These are phyloP conservation scores for Fulica atra DNA, from an alignment of 2,113 vertebrate species.

Conservation along the genomic window DNA sequence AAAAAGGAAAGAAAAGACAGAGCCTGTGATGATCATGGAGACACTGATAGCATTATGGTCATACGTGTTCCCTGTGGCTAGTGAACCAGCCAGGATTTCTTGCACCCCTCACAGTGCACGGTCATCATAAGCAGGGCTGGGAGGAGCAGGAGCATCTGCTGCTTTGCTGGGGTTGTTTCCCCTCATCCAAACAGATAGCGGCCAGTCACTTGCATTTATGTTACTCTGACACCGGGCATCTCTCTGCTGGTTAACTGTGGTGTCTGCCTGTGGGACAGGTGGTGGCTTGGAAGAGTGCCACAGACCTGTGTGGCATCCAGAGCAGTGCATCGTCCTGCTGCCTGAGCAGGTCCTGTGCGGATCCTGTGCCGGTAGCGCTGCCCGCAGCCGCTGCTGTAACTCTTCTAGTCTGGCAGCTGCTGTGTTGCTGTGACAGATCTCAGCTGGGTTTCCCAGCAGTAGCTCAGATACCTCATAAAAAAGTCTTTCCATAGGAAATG, in stretches of 20 bases:
- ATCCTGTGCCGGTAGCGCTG: neutral
- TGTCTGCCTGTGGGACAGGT: neutral
- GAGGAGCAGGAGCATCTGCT: neutral
- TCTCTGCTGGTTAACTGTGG: neutral
- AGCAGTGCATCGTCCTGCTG: too few species aligned
- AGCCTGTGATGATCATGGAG: neutral
- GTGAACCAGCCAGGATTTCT: neutral
- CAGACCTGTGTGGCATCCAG: too few species aligned
- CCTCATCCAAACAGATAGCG: neutral
- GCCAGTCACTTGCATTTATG: neutral
- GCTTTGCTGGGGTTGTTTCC: neutral
- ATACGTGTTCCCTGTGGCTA: rapidly evolving
- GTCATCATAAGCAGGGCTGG: neutral
- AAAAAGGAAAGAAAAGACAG: neutral
- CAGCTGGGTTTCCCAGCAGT: neutral
- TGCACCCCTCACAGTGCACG: neutral
- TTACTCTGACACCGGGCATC: neutral
- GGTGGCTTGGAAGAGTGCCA: neutral
- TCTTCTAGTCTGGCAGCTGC: neutral
- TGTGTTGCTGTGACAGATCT: neutral
- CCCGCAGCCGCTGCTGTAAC: neutral
- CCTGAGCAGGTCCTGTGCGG: neutral
- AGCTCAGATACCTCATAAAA: neutral
- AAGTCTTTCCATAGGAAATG: neutral
- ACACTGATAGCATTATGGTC: neutral